Conservation (phyloP, 2,797 vertebrate genomes). For the Rhadinocentrus ornatus region DNA sequence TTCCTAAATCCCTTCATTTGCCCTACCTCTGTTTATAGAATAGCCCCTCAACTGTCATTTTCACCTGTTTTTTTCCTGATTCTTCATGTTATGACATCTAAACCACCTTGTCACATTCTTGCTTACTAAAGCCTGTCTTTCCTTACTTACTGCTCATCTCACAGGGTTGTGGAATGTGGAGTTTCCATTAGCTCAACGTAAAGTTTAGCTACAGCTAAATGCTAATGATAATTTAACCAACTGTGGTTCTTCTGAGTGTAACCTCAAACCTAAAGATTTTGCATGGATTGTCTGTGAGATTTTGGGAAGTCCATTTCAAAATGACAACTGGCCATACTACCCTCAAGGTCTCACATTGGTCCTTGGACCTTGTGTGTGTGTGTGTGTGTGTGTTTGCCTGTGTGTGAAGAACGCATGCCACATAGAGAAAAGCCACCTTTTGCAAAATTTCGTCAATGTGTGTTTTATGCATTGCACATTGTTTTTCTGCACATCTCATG, state of each 20-base stretch:
- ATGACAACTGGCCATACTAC: constrained; percentile 5
- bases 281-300: constrained; percentile 1
- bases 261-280: neutral
- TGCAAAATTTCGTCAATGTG: neutral
- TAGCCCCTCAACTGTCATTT: neutral
- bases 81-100: neutral
- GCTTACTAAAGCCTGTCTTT: neutral
- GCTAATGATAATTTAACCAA: too few species aligned
- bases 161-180: neutral
- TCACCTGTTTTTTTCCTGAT: neutral
- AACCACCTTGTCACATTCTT: neutral
- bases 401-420: neutral
- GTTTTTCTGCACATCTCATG: neutral
- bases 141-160: neutral
- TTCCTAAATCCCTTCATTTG: neutral
- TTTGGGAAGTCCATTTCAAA: neutral
- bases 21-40: too few species aligned
- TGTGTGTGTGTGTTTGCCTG: neutral
- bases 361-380: constrained; percentile 7
- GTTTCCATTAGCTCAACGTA: neutral
- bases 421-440: neutral
- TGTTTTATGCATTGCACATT: neutral
- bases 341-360: constrained; percentile 1
- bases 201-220: neutral
- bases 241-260: neutral